Base-by-base conservation (phyloP, 2,888 invertebrate species). In the Tetragonisca angustula region DNA sequence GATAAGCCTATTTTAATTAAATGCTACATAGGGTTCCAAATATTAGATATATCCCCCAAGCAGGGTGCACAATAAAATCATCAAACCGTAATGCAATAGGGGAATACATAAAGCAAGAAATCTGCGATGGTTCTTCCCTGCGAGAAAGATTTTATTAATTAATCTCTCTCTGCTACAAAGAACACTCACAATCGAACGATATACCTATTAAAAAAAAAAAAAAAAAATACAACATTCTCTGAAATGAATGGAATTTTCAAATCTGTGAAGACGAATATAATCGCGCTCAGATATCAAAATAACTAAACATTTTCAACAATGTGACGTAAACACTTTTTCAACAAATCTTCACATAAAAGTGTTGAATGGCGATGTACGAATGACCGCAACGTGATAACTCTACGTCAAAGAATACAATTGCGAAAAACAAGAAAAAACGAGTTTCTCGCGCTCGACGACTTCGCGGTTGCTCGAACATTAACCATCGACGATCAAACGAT, bases 1-100 rank as follows among this genome's bases (percentile, higher is more conserved):
- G 89, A 89, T 92, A 92, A 93, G 90, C 83, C 87, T 71, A 77
- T 84, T 93, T 93, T 93, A 93, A 94, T 94, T 93, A 90, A 88
- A 91, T 91, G 88, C 86, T 88, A 83, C 81, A 77, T 56, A 70
- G 86, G 89, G 88, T 91, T 89, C 87, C 67, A 69, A 56, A 79
- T 83, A 86, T 84, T 71, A 77, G 75, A 79, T 70, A 54, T 83
- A 54, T 83, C 76, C 88, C 74, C 64, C 49, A 43, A 32, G 52
- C 75, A 62, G 75, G 56, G 32, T 56, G n/a, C 15, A 83, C 67
- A 83, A 87, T 84, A 81, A 89, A 72, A 65, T 82, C 84, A 67
- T n/a, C 64, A 83, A 83, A 79, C 79, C 86, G 74, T 83, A 79
- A 89, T 67, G 54, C 67, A 76, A 64, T 65, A 52, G 80, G 80